Base-by-base conservation (phyloP, 2,888 invertebrate genomes). In the Pterostichus madidus region DNA sequence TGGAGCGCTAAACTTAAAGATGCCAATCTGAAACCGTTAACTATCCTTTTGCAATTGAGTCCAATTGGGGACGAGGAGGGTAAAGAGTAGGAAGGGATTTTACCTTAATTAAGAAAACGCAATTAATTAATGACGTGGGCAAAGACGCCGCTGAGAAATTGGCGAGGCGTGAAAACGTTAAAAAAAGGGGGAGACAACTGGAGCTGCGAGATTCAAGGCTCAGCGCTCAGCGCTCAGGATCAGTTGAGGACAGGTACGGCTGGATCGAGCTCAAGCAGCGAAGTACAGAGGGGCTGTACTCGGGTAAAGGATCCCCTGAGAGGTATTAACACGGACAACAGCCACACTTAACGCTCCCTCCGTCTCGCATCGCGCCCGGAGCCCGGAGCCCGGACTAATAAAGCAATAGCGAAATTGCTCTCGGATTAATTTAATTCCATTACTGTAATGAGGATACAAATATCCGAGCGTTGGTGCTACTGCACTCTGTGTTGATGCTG, bases 361-460 rank as follows among this genome's bases (percentile, higher is more conserved):
- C 73, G 39, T 71, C 71, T 24, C 68, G 11, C 53, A 24, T 35
- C 75, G 6, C 24, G 52, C 64, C 5, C 5, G 39, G 17, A 4
- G 68, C 75, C 86, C 85, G 84, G 87, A 87, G 88, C 87, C 86
- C 86, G 85, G 87, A 87, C 88, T 87, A 87, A 88, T 88, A 88
- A 88, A 88, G 87, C 88, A 86, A 87, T 87, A 87, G 87, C 86
- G 87, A 87, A 88, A 88, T 88, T 87, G 88, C 88, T 87, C 88
- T 88, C 88, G 88, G 90, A 91, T 91, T 91, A 90, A 91, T 91
- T 90, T 91, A 91, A 91, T 91, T 91, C 91, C 91, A 91, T 91
- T 91, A 91, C 89, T 88, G 89, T 91, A 91, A 91, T 91, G 91
- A 91, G 90, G 90, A 90, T 90, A 90, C 91, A 90, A 91, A 90